Percentiles rank a stretch among this genome's conserved stretches.
These are phyloP conservation scores for Chrysomela aeneicollis DNA, from an alignment of 2,888 invertebrate species.

Conservation along the genomic window DNA sequence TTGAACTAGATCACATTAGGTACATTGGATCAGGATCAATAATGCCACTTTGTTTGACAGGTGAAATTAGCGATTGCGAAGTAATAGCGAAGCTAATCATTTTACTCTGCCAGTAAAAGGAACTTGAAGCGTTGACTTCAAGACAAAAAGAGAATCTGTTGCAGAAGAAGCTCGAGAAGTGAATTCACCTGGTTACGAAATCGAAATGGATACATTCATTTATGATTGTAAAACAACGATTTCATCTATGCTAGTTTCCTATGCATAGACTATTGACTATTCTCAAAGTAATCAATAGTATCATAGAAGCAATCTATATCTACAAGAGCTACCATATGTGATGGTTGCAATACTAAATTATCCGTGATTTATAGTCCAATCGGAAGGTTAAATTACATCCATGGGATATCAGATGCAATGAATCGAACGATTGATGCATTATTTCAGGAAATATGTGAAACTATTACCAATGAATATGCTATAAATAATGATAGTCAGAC, in stretches of 20 bases:
- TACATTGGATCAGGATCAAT: too few species aligned
- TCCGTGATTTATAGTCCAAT: slow-evolving; percentile 13
- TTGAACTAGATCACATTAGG: too few species aligned
- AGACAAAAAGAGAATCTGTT: too few species aligned
- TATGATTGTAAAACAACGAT: too few species aligned
- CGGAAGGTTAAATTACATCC: slow-evolving; percentile 11
- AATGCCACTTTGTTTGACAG: too few species aligned
- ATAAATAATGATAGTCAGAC: slow-evolving; percentile 13
- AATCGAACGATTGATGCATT: slow-evolving; percentile 10
- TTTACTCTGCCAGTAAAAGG: too few species aligned
- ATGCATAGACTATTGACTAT: background rate
- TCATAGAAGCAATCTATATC: background rate
- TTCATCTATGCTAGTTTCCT: background rate
- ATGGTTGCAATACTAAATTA: slow-evolving; percentile 4
- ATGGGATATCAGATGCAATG: slow-evolving; percentile 7
- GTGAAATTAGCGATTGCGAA: too few species aligned
- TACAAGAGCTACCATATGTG: background rate
- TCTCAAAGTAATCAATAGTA: background rate
- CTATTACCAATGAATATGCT: slow-evolving; percentile 15
- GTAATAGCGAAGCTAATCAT: too few species aligned
- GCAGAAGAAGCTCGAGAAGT: too few species aligned
- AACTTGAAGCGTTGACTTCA: too few species aligned
- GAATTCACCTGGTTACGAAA: too few species aligned
- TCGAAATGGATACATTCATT: too few species aligned
- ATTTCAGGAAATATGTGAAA: slow-evolving; percentile 16